Conservation (phyloP, 1,140 invertebrate genomes). For the Drosophila murphyi region DNA sequence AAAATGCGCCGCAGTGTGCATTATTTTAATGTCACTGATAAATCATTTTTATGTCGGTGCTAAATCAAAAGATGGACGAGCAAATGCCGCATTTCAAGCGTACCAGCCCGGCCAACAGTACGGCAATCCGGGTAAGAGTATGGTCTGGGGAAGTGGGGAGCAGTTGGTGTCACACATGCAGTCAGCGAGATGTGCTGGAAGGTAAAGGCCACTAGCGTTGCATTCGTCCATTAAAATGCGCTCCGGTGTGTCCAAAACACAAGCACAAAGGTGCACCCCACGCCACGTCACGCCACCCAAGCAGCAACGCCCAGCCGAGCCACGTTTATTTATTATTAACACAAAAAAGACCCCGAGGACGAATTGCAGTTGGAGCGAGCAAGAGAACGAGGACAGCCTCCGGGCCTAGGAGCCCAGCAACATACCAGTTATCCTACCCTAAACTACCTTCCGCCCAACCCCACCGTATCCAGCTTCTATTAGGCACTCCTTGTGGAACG, state of each 20-base stretch:
- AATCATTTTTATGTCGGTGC: constrained; percentile 85
- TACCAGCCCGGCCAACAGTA: constrained; percentile 3
- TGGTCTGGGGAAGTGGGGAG: not conserved
- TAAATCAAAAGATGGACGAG: constrained; percentile 84
- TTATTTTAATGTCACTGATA: constrained; percentile 85
- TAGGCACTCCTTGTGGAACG: constrained; percentile 17
- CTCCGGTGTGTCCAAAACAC: constrained; percentile 79
- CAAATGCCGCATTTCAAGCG: constrained; percentile 80
- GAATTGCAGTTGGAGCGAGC: constrained; percentile 65
- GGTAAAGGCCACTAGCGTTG: constrained; percentile 38
- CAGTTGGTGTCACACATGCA: constrained; percentile 31
- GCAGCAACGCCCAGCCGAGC: constrained; percentile 21
- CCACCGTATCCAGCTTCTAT: no score
- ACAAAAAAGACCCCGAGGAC: constrained; percentile 79
- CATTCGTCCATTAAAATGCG: constrained; percentile 82
- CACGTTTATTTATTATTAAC: constrained; percentile 82
- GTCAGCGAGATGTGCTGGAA: constrained; percentile 12
- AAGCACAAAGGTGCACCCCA: constrained; percentile 41
- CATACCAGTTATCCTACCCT: not conserved
- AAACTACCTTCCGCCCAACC: not conserved
- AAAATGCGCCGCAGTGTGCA: constrained; percentile 84
- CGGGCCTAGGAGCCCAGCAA: constrained; percentile 18
- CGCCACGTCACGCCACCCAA: not conserved
- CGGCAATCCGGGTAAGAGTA: not conserved
- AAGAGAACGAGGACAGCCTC: constrained; percentile 29